Conservation (phyloP, 1,140 invertebrate species). For the Bombus sylvicola region DNA sequence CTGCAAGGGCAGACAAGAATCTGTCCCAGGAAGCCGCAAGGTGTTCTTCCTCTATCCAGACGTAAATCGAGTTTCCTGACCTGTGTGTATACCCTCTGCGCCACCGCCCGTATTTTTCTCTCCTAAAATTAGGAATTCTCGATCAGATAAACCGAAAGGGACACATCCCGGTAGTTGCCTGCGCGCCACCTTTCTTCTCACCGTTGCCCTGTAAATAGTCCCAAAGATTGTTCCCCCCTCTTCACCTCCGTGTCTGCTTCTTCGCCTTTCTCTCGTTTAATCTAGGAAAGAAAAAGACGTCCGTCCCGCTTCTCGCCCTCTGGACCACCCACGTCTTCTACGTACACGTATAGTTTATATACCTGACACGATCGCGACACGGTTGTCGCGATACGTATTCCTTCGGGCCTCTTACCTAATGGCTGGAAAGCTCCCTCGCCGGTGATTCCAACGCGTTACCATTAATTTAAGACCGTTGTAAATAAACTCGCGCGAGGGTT, state of each 20-base stretch:
- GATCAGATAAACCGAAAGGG: constrained; percentile 75
- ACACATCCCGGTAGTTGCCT: constrained; percentile 54
- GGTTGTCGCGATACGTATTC: constrained; percentile 1
- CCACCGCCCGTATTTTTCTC: constrained; percentile 7
- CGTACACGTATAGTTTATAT: constrained; percentile 45
- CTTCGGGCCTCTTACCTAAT: constrained; percentile 3
- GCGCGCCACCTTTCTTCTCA: constrained; percentile 55
- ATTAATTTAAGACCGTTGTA: constrained; percentile 66
- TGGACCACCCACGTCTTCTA: constrained; percentile 62
- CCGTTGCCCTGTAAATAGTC: constrained; percentile 73
- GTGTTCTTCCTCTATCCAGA: constrained; percentile 48
- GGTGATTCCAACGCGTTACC: constrained; percentile 58
- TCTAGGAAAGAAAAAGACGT: constrained; percentile 37
- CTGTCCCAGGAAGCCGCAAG: constrained; percentile 47
- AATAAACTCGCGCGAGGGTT: constrained; percentile 59
- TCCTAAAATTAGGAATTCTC: constrained; percentile 74
- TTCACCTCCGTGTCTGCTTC: background rate
- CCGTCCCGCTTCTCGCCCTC: background rate
- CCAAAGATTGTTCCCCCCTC: constrained; percentile 57
- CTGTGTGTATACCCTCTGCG: background rate
- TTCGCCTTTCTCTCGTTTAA: constrained; percentile 10
- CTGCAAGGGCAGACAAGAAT: constrained; percentile 49
- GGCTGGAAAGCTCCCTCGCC: background rate
- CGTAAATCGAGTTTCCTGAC: constrained; percentile 71
- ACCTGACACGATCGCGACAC: constrained; percentile 32